A percentile compares a stretch with the other conserved stretches of the same genome.
Evolutionary conservation across 2,888 invertebrate genomes (phyloP).

Genomic region (Meteorus colon): DNA sequence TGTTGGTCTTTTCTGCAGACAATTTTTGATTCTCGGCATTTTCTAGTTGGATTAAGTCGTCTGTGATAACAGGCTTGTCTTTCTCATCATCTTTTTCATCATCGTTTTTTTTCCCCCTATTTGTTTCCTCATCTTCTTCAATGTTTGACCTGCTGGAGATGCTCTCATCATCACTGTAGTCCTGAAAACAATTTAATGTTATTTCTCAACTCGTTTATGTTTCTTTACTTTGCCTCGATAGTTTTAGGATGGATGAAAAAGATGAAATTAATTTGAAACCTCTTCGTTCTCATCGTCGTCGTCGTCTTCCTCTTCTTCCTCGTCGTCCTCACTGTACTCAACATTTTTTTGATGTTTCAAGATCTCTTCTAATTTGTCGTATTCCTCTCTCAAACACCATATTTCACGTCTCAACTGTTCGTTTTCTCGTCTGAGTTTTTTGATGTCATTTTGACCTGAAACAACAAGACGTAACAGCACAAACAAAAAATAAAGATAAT

Average conservation of each 20-base stretch:
- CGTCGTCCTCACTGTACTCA: conserved; percentile 66
- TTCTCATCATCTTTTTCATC: conserved; percentile 64
- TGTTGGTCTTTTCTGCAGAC: conserved; percentile 73
- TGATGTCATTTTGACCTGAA: conserved; percentile 90
- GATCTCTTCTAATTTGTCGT: conserved; percentile 88
- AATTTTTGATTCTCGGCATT: conserved; percentile 73
- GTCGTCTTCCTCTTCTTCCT: conserved; percentile 58
- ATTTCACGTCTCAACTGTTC: conserved; percentile 91
- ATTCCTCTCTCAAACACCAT: conserved; percentile 90
- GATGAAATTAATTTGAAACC: conserved; percentile 30
- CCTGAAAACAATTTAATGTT: conserved; percentile 52
- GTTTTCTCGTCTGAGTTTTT: conserved; percentile 90
- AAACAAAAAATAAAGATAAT: conserved; percentile 28
- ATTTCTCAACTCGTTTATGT: not conserved
- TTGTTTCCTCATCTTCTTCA: conserved; percentile 59
- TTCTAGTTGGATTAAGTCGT: conserved; percentile 58
- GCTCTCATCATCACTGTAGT: conserved; percentile 63
- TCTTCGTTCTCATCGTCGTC: not conserved
- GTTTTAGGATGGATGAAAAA: conserved; percentile 7
- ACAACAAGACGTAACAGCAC: conserved; percentile 46
- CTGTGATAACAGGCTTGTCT: conserved; percentile 66
- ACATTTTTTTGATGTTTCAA: conserved; percentile 75
- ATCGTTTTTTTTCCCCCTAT: conserved; percentile 52
- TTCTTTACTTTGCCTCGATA: not conserved
- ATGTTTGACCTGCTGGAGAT: conserved; percentile 36